Evolutionary conservation across 2,113 vertebrate genomes (phyloP).

Genomic region (Sebastes fasciatus): DNA sequence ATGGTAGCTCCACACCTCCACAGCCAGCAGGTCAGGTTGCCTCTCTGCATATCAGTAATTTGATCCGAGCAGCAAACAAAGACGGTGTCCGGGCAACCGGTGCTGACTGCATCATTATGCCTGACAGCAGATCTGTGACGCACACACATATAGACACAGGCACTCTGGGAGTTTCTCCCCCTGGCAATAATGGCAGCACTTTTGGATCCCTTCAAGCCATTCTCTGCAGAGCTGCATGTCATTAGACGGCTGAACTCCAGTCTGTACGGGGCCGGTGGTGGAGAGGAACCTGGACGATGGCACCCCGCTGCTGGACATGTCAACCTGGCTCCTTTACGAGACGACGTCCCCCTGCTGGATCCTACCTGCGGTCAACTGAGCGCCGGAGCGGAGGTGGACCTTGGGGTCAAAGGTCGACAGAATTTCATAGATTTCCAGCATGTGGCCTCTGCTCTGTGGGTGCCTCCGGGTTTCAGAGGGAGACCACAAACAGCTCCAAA

Average conservation of each 20-base stretch:
- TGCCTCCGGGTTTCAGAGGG: slow-evolving; percentile 38
- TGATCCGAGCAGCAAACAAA: slow-evolving; percentile 61
- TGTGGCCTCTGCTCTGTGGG: slow-evolving; percentile 52
- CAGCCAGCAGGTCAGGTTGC: slow-evolving; percentile 14
- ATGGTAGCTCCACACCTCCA: not conserved
- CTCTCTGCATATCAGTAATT: slow-evolving; percentile 60
- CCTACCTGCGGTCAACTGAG: slow-evolving; percentile 80
- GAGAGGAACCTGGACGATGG: slow-evolving; percentile 55
- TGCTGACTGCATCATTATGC: slow-evolving; percentile 34
- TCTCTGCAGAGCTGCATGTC: slow-evolving; percentile 39
- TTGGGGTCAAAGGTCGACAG: slow-evolving; percentile 67
- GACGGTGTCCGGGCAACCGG: slow-evolving; percentile 73
- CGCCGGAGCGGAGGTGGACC: slow-evolving; percentile 68
- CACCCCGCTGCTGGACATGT: slow-evolving; percentile 24
- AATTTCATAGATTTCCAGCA: slow-evolving; percentile 66
- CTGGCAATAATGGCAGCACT: slow-evolving; percentile 34
- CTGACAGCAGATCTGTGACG: slow-evolving; percentile 43
- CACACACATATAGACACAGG: slow-evolving; percentile 7
- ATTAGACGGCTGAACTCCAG: slow-evolving; percentile 59
- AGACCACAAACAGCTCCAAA: slow-evolving; percentile 59
- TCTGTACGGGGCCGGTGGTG: slow-evolving; percentile 7
- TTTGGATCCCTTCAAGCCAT: slow-evolving; percentile 21
- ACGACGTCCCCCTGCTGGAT: slow-evolving; percentile 74
- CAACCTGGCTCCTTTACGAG: slow-evolving; percentile 68
- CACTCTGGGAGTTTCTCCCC: not conserved